These are phyloP conservation scores for Dolichomitus sp. DNA, from an alignment of 2,888 invertebrate genomes.

Conservation along the genomic window DNA sequence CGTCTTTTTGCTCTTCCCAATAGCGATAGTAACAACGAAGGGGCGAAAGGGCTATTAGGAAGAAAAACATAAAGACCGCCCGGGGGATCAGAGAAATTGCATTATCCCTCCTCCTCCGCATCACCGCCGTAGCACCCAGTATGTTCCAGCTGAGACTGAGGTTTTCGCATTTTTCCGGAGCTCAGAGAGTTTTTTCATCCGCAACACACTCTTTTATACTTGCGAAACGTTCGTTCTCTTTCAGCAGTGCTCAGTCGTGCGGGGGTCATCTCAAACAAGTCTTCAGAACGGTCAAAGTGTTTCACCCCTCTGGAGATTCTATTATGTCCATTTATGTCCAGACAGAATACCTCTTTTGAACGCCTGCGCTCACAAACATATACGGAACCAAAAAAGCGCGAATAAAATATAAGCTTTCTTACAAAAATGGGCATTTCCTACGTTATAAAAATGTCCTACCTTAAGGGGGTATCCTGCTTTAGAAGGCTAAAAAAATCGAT, in stretches of 20 bases:
- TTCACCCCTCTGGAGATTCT: constrained; percentile 11
- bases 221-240: constrained; percentile 9
- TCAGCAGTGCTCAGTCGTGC: constrained; percentile 38
- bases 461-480: no score
- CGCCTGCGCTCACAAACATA: not conserved
- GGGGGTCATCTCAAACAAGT: constrained; percentile 40
- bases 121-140: not conserved
- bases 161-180: constrained; percentile 19
- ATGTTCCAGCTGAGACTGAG: constrained; percentile 10
- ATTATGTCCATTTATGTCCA: constrained; percentile 22
- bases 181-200: constrained; percentile 9
- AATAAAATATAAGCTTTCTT: not conserved
- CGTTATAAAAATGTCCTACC: constrained; percentile 1
- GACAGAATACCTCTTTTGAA: not conserved
- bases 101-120: constrained; percentile 46
- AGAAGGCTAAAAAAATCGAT: no score
- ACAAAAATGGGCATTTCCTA: not conserved
- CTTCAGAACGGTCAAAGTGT: constrained; percentile 41
- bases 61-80: constrained; percentile 66
- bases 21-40: constrained; percentile 39
- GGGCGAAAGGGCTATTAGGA: constrained; percentile 57
- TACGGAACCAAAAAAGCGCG: not conserved
- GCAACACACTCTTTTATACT: constrained; percentile 12
- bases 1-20: constrained; percentile 20
- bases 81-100: constrained; percentile 61